Evolutionary conservation across 2,113 vertebrate species (phyloP), one percentile per base, ranked within the genome.

Genomic region (Bos javanicus): DNA sequence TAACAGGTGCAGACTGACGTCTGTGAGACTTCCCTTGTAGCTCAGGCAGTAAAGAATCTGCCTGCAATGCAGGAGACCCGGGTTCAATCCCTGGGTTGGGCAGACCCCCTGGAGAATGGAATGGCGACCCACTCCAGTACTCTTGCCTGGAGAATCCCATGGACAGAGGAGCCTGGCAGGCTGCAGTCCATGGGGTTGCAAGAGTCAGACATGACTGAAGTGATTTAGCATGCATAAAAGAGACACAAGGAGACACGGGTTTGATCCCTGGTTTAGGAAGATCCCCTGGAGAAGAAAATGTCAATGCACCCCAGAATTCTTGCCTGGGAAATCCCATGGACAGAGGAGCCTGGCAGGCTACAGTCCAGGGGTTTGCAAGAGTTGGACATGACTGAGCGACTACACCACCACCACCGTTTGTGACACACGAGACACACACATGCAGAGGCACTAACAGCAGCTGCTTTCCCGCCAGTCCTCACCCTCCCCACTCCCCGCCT

Each of bases 391-490:
- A 12, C 64, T 36, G n/a, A 39, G 10, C 0, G 2, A 3, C n/a
- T 23, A 12, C 23, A 1, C 67, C 19, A 3, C n/a, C n/a, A 21
- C 4, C n/a, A 36, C 9, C 9, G 2, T 1, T 10, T 23, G 17
- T 36, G 64, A 11, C 64, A 11, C 4, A 5, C 9, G 9, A 67
- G 64, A 19, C 8, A 2, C 33, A 36, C 64, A 36, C 64, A 71
- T 7, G 17, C 64, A 11, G 64, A 67, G 17, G 17, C 17, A 0
- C 33, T 33, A 0, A 2, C 1, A 19, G 64, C 33, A 5, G 17
- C 64, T 2, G 33, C 64, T 19, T 21, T 0, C 19, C 2, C 0
- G 9, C 1, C 64, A 5, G n/a, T 0, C n/a, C 19, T 36, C 5
- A 5, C 0, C 33, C 5, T 5, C 33, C 64, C 16, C 4, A 2